These are phyloP conservation scores for Lucilia cuprina DNA, from an alignment of 1,140 invertebrate species.

Conservation along the genomic window DNA sequence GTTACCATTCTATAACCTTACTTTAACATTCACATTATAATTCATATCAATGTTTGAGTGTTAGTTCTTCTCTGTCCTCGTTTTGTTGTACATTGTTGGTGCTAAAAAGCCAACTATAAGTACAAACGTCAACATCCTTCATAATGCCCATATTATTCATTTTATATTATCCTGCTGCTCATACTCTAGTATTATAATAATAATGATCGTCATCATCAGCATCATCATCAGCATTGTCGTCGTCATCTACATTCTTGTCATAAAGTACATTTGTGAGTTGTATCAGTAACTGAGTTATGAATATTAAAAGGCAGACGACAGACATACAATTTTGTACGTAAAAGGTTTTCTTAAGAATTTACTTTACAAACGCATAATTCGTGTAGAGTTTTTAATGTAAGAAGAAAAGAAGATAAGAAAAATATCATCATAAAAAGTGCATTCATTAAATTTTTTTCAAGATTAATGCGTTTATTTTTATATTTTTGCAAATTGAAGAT, in stretches of 20 bases:
- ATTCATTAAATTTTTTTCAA: not conserved
- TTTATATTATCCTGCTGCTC: too few relatives aligned
- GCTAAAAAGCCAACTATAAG: not conserved
- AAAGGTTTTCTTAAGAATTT: conserved; percentile 4
- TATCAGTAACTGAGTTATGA: conserved; percentile 2
- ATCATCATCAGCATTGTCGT: not conserved
- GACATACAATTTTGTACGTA: not conserved
- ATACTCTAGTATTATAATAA: not conserved
- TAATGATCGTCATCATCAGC: not conserved
- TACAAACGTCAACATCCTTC: not conserved
- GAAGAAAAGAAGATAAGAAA: not conserved
- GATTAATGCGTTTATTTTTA: too few relatives aligned
- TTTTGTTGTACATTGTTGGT: too few relatives aligned
- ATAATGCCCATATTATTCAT: too few relatives aligned
- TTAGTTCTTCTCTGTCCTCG: not conserved
- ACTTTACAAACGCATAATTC: not conserved
- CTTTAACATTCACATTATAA: not conserved
- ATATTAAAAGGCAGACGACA: not conserved
- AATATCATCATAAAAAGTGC: not conserved
- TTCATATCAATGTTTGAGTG: not conserved
- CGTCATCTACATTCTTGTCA: not conserved
- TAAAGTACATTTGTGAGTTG: not conserved
- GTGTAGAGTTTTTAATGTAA: not conserved
- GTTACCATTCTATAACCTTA: not conserved
- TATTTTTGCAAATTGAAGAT: too few relatives aligned